Evolutionary conservation across 2,797 vertebrate genomes (phyloP).

Genomic region (Naso thynnoides): DNA sequence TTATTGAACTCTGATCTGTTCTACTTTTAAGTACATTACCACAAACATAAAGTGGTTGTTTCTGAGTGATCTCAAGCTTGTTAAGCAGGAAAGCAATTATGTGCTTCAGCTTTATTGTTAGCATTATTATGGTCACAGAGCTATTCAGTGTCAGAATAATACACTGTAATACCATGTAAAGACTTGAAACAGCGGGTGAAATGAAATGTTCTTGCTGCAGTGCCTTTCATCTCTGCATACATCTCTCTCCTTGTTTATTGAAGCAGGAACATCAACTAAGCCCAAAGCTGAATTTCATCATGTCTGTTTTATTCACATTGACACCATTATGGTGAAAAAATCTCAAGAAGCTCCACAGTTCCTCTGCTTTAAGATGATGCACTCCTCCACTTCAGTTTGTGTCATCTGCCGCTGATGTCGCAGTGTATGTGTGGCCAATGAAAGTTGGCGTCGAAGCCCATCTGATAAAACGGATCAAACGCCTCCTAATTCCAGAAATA

Average conservation of each 20-base stretch:
- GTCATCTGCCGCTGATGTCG: constrained; percentile 19
- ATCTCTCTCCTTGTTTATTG: background rate
- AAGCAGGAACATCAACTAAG: background rate
- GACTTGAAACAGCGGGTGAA: background rate
- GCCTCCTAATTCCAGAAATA: constrained; percentile 54
- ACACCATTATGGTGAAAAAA: background rate
- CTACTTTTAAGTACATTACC: background rate
- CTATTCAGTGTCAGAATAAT: background rate
- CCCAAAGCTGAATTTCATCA: background rate
- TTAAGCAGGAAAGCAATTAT: constrained; percentile 1
- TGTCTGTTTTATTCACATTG: constrained; percentile 7
- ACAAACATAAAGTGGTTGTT: background rate
- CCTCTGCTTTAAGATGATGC: constrained; percentile 16
- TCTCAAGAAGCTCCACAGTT: background rate
- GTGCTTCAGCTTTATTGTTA: constrained; percentile 4
- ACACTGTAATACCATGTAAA: no score
- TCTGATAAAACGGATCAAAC: constrained; percentile 61
- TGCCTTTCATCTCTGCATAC: background rate
- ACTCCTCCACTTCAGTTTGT: constrained; percentile 38
- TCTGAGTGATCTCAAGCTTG: background rate
- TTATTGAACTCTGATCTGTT: background rate
- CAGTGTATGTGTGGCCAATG: constrained; percentile 12
- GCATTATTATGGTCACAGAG: no score
- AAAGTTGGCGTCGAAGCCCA: constrained; percentile 31
- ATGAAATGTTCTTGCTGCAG: background rate